Evolutionary conservation across 2,888 invertebrate genomes (phyloP), one percentile per base, ranked within the genome.

Genomic region (Nomada ruficornis): DNA sequence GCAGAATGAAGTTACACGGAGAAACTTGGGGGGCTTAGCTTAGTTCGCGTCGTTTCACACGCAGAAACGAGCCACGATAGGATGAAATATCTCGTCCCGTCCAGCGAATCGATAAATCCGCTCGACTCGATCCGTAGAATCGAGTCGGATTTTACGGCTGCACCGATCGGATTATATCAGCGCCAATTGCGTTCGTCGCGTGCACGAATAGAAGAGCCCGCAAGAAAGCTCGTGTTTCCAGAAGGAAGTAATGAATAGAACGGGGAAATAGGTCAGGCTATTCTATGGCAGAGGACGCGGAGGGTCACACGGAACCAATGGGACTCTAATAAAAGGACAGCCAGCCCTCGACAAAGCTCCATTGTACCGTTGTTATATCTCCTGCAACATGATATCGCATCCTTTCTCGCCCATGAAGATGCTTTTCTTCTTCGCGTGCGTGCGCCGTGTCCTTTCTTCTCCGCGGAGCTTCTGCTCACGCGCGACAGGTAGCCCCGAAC

Each of bases 291-390:
- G 26, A 15, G 71, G 50, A 42, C 70, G 29, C 77, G 71, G 77
- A 65, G 91, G 90, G 86, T 89, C 86, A 78, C 82, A 83, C 84
- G 83, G 82, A 86, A 88, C 86, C 89, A 89, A 91, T 88, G 78
- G 87, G 74, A 84, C 73, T 86, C 84, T 88, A 89, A 90, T 91
- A 90, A 90, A 88, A 87, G 84, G 80, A 77, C 83, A 80, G 69
- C 80, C 78, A 71, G 71, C 84, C 84, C 85, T 85, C 85, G 81
- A 90, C 89, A 90, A 91, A 89, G 89, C 86, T 63, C 89, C 76
- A 91, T 91, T 91, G 90, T 91, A 77, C 89, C 88, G 89, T 90
- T 89, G 88, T 89, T 91, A 90, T 90, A 80, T 80, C 67, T 65
- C 88, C 80, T 80, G 91, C 88, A 90, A 91, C 88, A 79, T 85